These are phyloP conservation scores for Drosophila bocqueti DNA, from an alignment of 1,140 invertebrate species.

Conservation along the genomic window DNA sequence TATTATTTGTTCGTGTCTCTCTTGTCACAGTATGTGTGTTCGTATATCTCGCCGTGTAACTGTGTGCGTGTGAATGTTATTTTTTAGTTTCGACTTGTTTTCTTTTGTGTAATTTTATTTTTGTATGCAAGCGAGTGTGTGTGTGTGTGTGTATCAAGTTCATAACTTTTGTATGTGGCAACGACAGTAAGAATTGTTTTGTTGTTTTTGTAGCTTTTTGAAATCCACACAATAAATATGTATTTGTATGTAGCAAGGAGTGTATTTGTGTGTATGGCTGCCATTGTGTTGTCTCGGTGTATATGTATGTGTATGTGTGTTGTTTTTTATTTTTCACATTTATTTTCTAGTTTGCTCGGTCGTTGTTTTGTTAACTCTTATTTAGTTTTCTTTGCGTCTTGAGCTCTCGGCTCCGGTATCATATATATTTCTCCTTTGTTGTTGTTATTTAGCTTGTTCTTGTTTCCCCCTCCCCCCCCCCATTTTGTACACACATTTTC, in stretches of 20 bases:
- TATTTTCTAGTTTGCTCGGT: constrained; percentile 68
- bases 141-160: constrained; percentile 65
- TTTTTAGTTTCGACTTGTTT: constrained; percentile 82
- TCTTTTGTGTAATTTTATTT: constrained; percentile 83
- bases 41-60: constrained; percentile 33
- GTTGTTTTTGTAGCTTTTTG: constrained; percentile 61
- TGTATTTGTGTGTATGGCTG: constrained; percentile 32
- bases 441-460: constrained; percentile 2
- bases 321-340: constrained; percentile 56
- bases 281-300: constrained; percentile 51
- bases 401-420: constrained; percentile 32
- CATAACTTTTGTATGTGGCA: constrained; percentile 69
- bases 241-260: constrained; percentile 24
- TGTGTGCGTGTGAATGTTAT: constrained; percentile 67
- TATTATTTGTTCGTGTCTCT: constrained; percentile 74
- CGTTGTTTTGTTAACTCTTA: constrained; percentile 61
- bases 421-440: constrained; percentile 13
- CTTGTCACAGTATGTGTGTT: constrained; percentile 28
- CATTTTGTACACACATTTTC: constrained; percentile 41
- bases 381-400: constrained; percentile 61
- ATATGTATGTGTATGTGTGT: constrained; percentile 34
- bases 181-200: constrained; percentile 81
- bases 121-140: constrained; percentile 38
- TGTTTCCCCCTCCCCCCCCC: constrained; percentile 4
- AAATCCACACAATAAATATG: constrained; percentile 75